Base-by-base conservation (phyloP, 35 echinoderm and acorn worm species). In the Strongylocentrotus purpuratus region DNA sequence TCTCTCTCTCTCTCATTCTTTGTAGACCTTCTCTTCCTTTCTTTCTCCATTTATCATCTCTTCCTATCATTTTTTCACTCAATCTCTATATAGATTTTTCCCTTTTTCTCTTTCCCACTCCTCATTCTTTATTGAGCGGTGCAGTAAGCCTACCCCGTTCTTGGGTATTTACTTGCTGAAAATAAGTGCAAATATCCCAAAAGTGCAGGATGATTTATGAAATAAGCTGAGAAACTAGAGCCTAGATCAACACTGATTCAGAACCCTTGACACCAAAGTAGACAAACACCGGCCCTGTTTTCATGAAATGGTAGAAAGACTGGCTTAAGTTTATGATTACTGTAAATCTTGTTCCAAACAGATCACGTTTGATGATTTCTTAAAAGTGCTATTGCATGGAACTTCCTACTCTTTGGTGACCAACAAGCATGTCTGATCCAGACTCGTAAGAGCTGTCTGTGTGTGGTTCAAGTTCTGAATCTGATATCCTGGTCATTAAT, bases 191-290 rank as follows among this genome's bases (percentile, higher is more conserved):
- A 89, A 89, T 46, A 89, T 89, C 87, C 12, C 32, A 13, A 89
- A 89, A 89, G 87, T 33, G 25, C 33, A 31, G 33, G 32, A 46
- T 89, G 87, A 89, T 89, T 89, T 89, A 89, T 89, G 87, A 89
- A 89, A 89, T 89, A 46, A 89, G 45, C 87, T 31, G 45, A 89
- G 87, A 89, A 89, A 89, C 87, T 46, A 89, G 87, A 89, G 87
- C 32, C 87, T 18, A 89, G 45, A 89, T 46, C 87, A 89, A 89
- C 87, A 89, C 45, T 89, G 87, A 89, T 89, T 89, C 87, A 89
- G 45, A 89, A 46, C 45, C 87, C 65, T n/a, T 78, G 65, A 78
- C 65, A 78, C 65, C 65, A 78, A n/a, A 78, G 22, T 78, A 22
- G 65, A 78, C 65, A 78, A 78, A 78, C 65, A 78, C 65, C 25